Percentiles rank a stretch among this genome's conserved stretches.
phyloP scores from a whole-genome alignment of 2,113 vertebrate species.

The Oreochromis aureus region DNA sequence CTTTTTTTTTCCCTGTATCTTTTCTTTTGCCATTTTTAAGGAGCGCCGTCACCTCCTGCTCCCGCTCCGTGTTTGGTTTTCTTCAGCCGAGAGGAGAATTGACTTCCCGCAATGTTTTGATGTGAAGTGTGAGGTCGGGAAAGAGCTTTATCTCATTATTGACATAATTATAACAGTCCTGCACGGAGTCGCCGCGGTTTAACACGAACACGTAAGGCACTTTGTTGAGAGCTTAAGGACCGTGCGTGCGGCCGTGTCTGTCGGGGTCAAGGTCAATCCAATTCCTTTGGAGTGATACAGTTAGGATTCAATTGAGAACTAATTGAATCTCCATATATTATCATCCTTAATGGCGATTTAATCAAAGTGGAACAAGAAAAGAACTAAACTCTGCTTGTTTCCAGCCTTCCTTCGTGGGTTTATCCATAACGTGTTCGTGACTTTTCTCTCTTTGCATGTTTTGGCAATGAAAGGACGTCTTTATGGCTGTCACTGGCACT shows the following conservation, averaged over 20 bases:
- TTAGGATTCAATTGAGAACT: slow-evolving; percentile 20
- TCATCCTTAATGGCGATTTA: slow-evolving; percentile 21
- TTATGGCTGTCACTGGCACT: slow-evolving; percentile 56
- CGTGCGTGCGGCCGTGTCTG: neutral
- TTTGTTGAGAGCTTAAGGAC: neutral
- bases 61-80: neutral
- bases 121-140: slow-evolving; percentile 14
- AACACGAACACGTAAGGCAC: neutral
- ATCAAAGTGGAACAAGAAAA: neutral
- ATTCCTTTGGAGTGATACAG: slow-evolving; percentile 32
- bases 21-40: slow-evolving; percentile 42
- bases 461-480: slow-evolving; percentile 75
- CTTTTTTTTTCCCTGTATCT: slow-evolving; percentile 35
- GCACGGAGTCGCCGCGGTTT: neutral
- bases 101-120: slow-evolving; percentile 6
- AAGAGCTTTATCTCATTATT: slow-evolving; percentile 25
- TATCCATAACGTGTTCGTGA: neutral
- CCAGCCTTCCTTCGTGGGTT: neutral
- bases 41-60: slow-evolving; percentile 43
- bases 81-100: neutral
- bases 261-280: slow-evolving; percentile 42
- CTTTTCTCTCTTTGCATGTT: slow-evolving; percentile 46
- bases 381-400: slow-evolving; percentile 16
- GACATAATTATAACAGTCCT: slow-evolving; percentile 14
- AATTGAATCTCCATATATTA: slow-evolving; percentile 55